Evolutionary conservation across 2,888 invertebrate genomes (phyloP).

Genomic region (Drosophila nr. perissopoda): DNA sequence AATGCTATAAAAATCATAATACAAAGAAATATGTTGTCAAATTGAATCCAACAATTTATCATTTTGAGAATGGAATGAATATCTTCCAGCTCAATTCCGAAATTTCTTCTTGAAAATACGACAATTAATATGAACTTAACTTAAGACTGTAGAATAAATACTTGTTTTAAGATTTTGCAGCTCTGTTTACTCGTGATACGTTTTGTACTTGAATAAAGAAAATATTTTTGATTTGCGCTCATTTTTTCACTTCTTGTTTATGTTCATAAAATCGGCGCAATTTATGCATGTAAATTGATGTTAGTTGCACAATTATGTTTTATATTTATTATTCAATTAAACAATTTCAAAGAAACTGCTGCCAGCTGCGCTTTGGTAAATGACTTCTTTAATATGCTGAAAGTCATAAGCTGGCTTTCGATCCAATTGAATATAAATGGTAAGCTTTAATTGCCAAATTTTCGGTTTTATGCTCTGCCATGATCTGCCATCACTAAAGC

Average conservation of each 20-base stretch:
- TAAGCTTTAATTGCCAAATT: slow-evolving; percentile 2
- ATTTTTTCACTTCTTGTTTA: not conserved
- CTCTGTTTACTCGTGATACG: not conserved
- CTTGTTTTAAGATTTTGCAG: not conserved
- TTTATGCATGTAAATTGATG: not conserved
- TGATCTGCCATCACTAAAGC: slow-evolving; percentile 33
- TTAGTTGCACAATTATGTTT: not conserved
- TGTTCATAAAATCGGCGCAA: not conserved
- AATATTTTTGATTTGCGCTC: not conserved
- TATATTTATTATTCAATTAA: not conserved
- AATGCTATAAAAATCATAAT: not conserved
- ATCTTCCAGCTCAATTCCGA: not conserved
- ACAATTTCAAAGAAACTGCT: not conserved
- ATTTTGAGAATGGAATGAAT: not conserved
- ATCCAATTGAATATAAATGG: not conserved
- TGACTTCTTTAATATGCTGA: no score
- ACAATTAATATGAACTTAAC: not conserved
- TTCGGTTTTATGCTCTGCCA: not conserved
- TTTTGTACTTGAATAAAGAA: not conserved
- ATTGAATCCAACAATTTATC: not conserved
- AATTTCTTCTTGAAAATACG: not conserved
- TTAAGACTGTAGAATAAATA: not conserved
- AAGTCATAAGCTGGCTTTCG: no score
- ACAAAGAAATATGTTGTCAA: not conserved
- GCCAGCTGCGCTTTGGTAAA: no score